Evolutionary conservation across 2,797 vertebrate species (phyloP).

Genomic region (Apogon hyalosoma): DNA sequence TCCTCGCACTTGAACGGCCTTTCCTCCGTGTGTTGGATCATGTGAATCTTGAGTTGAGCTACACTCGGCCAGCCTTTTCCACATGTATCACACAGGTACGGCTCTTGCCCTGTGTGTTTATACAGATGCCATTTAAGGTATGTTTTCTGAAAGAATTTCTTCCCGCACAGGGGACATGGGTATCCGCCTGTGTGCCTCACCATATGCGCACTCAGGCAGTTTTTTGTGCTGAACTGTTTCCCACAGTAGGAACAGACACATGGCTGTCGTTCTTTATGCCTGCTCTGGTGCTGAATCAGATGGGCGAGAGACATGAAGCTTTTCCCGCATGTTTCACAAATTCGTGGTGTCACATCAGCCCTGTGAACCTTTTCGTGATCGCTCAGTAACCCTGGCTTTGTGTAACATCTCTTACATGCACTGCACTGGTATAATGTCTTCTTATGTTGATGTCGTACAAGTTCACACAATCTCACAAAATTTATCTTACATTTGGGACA

Average conservation of each 20-base stretch:
- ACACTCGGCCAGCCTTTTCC: slow-evolving; percentile 44
- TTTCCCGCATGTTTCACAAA: slow-evolving; percentile 43
- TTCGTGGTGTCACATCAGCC: neutral
- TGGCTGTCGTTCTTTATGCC: neutral
- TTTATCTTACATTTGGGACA: slow-evolving; percentile 38
- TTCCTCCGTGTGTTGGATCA: slow-evolving; percentile 41
- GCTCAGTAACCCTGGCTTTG: slow-evolving; percentile 8
- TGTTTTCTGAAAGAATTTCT: slow-evolving; percentile 41
- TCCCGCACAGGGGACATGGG: slow-evolving; percentile 34
- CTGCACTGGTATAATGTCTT: slow-evolving; percentile 14
- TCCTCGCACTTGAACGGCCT: slow-evolving; percentile 49
- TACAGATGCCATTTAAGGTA: slow-evolving; percentile 47
- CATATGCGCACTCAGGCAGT: slow-evolving; percentile 37
- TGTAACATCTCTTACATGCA: slow-evolving; percentile 38
- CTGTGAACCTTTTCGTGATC: slow-evolving; percentile 31
- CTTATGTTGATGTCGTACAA: slow-evolving; percentile 43
- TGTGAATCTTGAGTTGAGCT: slow-evolving; percentile 40
- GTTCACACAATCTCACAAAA: slow-evolving; percentile 30
- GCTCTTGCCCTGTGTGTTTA: slow-evolving; percentile 44
- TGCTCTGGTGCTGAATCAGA: slow-evolving; percentile 37
- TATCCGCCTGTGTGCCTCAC: slow-evolving; percentile 42
- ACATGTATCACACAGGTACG: slow-evolving; percentile 47
- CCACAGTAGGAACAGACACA: slow-evolving; percentile 35
- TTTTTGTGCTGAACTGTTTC: slow-evolving; percentile 44
- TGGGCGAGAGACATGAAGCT: slow-evolving; percentile 20